A percentile compares a stretch with the other conserved stretches of the same genome.
Conservation (phyloP, 2,797 vertebrate genomes). For the Dallia pectoralis region DNA sequence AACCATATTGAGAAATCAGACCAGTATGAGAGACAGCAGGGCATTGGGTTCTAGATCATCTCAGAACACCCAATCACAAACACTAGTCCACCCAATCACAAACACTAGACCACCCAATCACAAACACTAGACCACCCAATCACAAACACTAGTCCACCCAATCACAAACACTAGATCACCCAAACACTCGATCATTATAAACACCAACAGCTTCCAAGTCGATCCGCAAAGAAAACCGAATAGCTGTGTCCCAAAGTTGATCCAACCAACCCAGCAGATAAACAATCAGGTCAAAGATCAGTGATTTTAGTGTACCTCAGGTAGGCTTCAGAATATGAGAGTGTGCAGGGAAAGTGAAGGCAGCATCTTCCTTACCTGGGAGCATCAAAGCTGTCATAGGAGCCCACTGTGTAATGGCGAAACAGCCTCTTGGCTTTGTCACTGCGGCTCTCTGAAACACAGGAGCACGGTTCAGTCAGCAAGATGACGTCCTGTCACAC, state of each 20-base stretch:
- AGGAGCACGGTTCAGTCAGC: slow-evolving; percentile 38
- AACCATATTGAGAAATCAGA: not conserved
- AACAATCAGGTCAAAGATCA: not conserved
- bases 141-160: not conserved
- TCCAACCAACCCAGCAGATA: not conserved
- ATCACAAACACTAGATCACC: not conserved
- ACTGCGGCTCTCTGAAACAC: slow-evolving; percentile 79
- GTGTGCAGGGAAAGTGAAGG: not conserved
- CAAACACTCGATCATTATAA: too few species aligned
- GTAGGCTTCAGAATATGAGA: not conserved
- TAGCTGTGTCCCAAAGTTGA: not conserved
- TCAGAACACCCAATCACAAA: not conserved
- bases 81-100: not conserved
- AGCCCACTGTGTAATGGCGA: slow-evolving; percentile 92
- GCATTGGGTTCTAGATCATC: too few species aligned
- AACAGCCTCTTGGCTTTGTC: slow-evolving; percentile 91
- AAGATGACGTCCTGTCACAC: not conserved
- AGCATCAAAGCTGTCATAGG: slow-evolving; percentile 92
- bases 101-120: not conserved
- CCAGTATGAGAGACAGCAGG: not conserved
- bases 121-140: not conserved
- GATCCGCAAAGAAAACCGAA: too few species aligned
- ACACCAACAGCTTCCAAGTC: too few species aligned
- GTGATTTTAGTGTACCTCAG: not conserved
- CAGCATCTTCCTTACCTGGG: slow-evolving; percentile 74